These are phyloP conservation scores for Nemotelus nigrinus DNA, from an alignment of 2,888 invertebrate species.

Conservation along the genomic window DNA sequence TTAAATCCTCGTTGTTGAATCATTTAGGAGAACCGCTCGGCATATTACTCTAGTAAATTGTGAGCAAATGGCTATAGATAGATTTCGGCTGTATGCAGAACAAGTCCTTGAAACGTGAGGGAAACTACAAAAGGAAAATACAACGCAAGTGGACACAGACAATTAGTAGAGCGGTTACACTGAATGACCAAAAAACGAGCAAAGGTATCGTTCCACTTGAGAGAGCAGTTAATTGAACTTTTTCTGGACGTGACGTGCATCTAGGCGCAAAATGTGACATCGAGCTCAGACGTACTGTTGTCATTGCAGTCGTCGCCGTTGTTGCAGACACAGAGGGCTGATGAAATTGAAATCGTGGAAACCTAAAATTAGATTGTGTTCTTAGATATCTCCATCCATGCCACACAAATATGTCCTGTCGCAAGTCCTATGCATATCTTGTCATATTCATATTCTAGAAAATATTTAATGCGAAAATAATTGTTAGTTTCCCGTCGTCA, in stretches of 20 bases:
- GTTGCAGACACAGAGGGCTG: background rate
- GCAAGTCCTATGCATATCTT: conserved; percentile 6
- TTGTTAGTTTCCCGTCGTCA: conserved; percentile 15
- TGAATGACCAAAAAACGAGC: background rate
- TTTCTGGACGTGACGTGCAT: background rate
- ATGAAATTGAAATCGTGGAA: conserved; percentile 25
- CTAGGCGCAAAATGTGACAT: background rate
- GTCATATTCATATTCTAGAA: conserved; percentile 10
- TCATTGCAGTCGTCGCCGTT: background rate
- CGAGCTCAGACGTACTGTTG: background rate
- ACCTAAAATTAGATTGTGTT: conserved; percentile 38
- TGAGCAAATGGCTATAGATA: background rate
- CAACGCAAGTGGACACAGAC: conserved; percentile 27
- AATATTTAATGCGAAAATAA: conserved; percentile 41
- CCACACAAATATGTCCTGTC: conserved; percentile 3
- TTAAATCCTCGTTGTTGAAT: conserved; percentile 19
- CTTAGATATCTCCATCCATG: background rate
- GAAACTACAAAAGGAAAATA: conserved; percentile 21
- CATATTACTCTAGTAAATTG: background rate
- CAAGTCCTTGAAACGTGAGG: background rate
- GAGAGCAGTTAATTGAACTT: conserved; percentile 40
- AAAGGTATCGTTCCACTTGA: conserved; percentile 27
- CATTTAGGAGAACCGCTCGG: conserved; percentile 5
- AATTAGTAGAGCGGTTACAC: conserved; percentile 29
- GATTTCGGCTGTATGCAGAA: background rate